Evolutionary conservation across 2,888 invertebrate genomes (phyloP), one percentile per base, ranked within the genome.

Genomic region (Amiota mariae): DNA sequence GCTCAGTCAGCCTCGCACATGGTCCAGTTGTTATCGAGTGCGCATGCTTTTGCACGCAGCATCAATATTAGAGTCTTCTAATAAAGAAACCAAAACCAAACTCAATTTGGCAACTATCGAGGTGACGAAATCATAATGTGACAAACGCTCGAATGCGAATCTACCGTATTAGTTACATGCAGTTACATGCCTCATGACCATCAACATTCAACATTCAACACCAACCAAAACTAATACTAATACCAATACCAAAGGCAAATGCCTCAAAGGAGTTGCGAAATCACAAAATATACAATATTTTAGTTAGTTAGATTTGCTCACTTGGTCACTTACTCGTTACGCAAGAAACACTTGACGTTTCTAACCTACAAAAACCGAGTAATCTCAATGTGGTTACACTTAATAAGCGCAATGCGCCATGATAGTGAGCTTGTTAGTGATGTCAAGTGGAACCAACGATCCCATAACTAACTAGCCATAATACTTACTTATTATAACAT

Each of bases 381-480:
- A 8, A 46, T 20, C 61, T 12, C 54, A n/a, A n/a, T n/a, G 12
- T 36, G 36, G 61, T 24, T 63, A 36, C 61, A n/a, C 36, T n/a
- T 54, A 54, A n/a, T n/a, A 54, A n/a, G 61, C 18, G 36, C 61
- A 20, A 63, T 63, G 61, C 81, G 81, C 85, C 85, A 82, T 86
- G 86, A 85, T 86, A 85, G 85, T 86, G 86, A 86, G 86, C 85
- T 86, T 86, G 86, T 82, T 76, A 76, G 61, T 72, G 77, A 78
- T 83, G 75, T 80, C 80, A 76, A 81, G 80, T 75, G 76, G 76
- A 79, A 78, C 71, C 20, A 57, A 13, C 10, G 57, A n/a, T 18
- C 15, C 36, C 36, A 36, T 36, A 24, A 24, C 24, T 3, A 24
- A 24, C 24, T 24, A 24, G 24, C 24, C 24, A 24, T 24, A 24